Evolutionary conservation across 1,140 invertebrate species (phyloP), one percentile per base, ranked within the genome.

Genomic region (Drosophila saltans): DNA sequence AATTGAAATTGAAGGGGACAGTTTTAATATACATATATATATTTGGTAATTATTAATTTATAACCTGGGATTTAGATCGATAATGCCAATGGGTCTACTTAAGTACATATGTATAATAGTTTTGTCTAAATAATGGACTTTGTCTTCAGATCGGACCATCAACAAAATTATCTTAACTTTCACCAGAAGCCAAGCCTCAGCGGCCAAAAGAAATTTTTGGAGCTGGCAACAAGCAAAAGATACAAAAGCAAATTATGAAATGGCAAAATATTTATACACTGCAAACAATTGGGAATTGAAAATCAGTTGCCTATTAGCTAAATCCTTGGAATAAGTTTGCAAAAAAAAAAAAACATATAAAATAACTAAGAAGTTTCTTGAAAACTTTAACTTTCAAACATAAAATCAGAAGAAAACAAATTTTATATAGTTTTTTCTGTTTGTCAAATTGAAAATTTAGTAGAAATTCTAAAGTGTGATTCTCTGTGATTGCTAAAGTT

Each of bases 1-100:
- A 89, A 88, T 52, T 52, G 52, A 64, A 78, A 62, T 55, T 55
- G 26, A 61, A 70, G 45, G 24, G 45, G 45, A 3, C 45, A 52
- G 45, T 52, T 26, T 52, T 26, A 52, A 11, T 52, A 48, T 48
- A 6, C 4, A 8, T 16, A n/a, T 45, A 24, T 8, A 52, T 21
- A 26, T 76, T 59, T 33, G 59, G 63, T 64, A 36, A 11, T 30
- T 41, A 11, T 61, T 78, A 48, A 78, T 62, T 58, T 59, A 30
- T 10, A 28, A 28, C 10, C 52, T 21, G 26, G 33, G 59, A 59
- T 58, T 69, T 48, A 73, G 73, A 70, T 36, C 59, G 45, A 52
- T 52, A 10, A 26, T 52, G 45, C 7, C 45, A 2, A 26, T 26
- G 45, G 45, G 45, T 1, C n/a, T 41, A 30, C 28, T 30, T 30